A percentile compares a stretch with the other conserved stretches of the same genome.
Evolutionary conservation across 1,140 invertebrate genomes (phyloP).

Genomic region (Adoxophyes honmai): DNA sequence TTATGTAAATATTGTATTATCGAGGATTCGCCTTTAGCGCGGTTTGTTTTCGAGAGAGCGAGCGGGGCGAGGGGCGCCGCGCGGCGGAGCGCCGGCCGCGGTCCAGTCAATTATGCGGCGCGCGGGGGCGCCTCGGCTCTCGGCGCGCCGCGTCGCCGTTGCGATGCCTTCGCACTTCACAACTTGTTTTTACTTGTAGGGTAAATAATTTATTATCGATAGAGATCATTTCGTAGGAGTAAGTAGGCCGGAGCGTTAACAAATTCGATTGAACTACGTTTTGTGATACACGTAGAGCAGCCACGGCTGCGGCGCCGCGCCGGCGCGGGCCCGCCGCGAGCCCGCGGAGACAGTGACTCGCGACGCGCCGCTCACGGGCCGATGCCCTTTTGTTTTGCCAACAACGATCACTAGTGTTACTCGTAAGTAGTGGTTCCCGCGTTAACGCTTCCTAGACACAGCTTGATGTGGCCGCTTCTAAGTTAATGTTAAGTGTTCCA

Average conservation of each 20-base stretch:
- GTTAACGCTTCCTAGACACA: conserved; percentile 2
- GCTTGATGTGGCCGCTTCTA: conserved; percentile 11
- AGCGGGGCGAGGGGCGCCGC: not conserved
- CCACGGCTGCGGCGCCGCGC: conserved; percentile 33
- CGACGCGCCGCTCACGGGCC: not conserved
- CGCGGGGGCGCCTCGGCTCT: conserved; percentile 33
- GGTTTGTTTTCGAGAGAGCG: conserved; percentile 35
- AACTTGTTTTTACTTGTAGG: conserved; percentile 73
- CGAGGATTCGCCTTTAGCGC: conserved; percentile 62
- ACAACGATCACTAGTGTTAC: conserved; percentile 14
- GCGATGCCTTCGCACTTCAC: conserved; percentile 47
- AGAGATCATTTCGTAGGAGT: conserved; percentile 74
- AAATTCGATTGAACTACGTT: conserved; percentile 71
- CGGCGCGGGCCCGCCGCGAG: conserved; percentile 33
- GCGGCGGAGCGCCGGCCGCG: conserved; percentile 22
- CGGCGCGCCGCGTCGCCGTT: not conserved
- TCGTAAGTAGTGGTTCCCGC: not conserved
- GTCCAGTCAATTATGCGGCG: conserved; percentile 68
- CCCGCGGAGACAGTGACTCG: no score
- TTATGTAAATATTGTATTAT: conserved; percentile 73
- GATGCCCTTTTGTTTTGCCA: conserved; percentile 1
- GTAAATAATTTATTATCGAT: conserved; percentile 75
- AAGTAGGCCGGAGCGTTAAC: conserved; percentile 71
- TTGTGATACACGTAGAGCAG: conserved; percentile 59
- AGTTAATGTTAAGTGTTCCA: conserved; percentile 3